A percentile compares a stretch with the other conserved stretches of the same genome.
phyloP scores from a whole-genome alignment of 1,140 invertebrate genomes.

The Brachionus sp. region DNA sequence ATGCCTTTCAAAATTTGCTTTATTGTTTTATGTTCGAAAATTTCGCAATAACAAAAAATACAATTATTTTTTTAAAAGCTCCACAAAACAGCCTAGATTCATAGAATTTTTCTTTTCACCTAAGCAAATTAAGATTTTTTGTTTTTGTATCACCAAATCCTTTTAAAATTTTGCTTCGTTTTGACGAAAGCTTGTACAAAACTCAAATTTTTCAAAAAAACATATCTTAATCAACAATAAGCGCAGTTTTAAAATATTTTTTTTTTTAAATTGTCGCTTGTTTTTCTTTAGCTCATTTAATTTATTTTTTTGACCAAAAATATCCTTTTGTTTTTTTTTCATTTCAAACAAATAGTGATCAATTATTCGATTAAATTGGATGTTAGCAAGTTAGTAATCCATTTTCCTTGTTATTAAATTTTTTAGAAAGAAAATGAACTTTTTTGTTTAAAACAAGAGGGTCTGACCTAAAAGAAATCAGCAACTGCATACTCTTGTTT shows the following conservation, averaged over 20 bases:
- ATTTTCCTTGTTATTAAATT: no score
- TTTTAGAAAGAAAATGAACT: no score
- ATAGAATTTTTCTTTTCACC: neutral
- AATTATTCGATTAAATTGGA: neutral
- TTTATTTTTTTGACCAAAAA: neutral
- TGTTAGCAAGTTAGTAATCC: neutral
- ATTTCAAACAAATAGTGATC: neutral
- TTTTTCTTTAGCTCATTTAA: neutral
- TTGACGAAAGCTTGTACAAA: neutral
- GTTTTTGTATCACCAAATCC: neutral
- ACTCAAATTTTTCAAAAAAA: neutral
- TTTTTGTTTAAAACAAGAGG: no score
- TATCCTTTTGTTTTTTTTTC: neutral
- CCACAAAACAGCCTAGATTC: neutral
- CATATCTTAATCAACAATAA: neutral
- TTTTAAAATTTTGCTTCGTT: neutral
- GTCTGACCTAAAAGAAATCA: no score
- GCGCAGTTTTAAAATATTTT: neutral
- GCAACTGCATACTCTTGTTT: no score
- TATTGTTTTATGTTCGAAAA: neutral
- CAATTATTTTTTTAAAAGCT: neutral
- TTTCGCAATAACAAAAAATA: neutral
- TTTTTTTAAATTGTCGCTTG: neutral
- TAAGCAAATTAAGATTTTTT: neutral
- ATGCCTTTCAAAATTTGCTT: neutral